Evolutionary conservation across 2,113 vertebrate genomes (phyloP).

Genomic region (Pseudois nayaur): DNA sequence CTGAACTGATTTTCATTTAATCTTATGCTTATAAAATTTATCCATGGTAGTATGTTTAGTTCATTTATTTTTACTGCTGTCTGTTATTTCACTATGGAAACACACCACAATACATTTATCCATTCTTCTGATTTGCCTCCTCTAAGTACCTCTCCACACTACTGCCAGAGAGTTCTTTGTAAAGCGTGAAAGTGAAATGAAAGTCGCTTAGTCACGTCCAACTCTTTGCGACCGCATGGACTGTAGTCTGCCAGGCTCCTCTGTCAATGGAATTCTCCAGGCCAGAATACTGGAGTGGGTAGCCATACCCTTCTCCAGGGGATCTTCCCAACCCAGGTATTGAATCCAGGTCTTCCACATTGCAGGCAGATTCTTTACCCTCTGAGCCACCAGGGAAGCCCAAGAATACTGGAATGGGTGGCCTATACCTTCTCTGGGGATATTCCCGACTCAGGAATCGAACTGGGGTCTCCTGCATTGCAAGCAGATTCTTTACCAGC

Average conservation of each 20-base stretch:
- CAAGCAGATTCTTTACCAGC: not conserved
- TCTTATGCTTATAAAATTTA: not conserved
- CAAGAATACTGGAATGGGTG: not conserved
- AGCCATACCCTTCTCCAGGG: not conserved
- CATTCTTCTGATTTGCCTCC: not conserved
- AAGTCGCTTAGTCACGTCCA: not conserved
- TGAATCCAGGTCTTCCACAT: not conserved
- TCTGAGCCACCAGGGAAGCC: not conserved
- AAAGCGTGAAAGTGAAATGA: not conserved
- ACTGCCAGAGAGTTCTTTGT: not conserved
- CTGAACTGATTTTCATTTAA: not conserved
- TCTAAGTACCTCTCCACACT: not conserved
- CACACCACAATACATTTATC: not conserved
- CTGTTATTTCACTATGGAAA: not conserved
- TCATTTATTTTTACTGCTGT: not conserved
- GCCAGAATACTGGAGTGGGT: not conserved
- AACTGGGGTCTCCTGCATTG: not conserved
- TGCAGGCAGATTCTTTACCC: not conserved
- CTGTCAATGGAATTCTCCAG: not conserved
- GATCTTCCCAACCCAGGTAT: not conserved
- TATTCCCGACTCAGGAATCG: not conserved
- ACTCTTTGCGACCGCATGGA: fast-evolving
- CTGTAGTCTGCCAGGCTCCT: not conserved
- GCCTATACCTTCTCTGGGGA: not conserved
- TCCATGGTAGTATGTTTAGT: not conserved